A percentile compares a stretch with the other conserved stretches of the same genome.
Evolutionary conservation across 1,140 invertebrate species (phyloP).

Genomic region (Caenorhabditis latens): DNA sequence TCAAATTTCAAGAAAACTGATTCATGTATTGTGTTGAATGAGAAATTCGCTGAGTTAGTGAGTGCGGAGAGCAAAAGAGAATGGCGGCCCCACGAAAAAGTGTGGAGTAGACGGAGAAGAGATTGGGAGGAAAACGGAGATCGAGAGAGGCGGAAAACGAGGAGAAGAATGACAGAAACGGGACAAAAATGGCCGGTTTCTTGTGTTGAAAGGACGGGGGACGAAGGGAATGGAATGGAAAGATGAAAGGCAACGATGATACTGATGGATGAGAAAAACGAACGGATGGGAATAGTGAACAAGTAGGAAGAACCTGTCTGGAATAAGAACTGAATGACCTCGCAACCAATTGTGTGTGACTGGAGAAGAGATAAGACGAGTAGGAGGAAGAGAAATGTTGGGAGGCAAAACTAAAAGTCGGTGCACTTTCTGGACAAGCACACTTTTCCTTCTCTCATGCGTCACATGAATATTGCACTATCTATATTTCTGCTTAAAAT

Average conservation of each 20-base stretch:
- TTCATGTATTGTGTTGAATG: constrained; percentile 47
- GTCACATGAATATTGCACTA: constrained; percentile 12
- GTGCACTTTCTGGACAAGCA: constrained; percentile 31
- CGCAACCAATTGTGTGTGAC: constrained; percentile 8
- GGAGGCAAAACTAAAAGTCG: constrained; percentile 10
- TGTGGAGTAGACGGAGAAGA: constrained; percentile 38
- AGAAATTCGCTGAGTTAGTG: constrained; percentile 44
- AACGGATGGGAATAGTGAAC: background rate
- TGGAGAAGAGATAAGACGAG: background rate
- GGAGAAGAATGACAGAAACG: constrained; percentile 48
- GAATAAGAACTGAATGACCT: constrained; percentile 26
- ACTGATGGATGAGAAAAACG: constrained; percentile 38
- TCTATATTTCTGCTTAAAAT: background rate
- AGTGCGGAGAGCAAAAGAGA: constrained; percentile 37
- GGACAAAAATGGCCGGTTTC: constrained; percentile 38
- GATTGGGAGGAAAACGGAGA: background rate
- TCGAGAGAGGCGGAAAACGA: background rate
- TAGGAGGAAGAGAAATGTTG: background rate
- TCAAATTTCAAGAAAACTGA: constrained; percentile 10
- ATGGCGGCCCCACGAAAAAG: constrained; percentile 4
- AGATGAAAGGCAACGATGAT: background rate
- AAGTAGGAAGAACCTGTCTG: constrained; percentile 25
- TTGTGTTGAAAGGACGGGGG: background rate
- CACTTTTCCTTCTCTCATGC: background rate
- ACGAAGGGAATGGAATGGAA: background rate